Evolutionary conservation across 2,113 vertebrate species (phyloP).

Genomic region (Marcusenius ussheri): DNA sequence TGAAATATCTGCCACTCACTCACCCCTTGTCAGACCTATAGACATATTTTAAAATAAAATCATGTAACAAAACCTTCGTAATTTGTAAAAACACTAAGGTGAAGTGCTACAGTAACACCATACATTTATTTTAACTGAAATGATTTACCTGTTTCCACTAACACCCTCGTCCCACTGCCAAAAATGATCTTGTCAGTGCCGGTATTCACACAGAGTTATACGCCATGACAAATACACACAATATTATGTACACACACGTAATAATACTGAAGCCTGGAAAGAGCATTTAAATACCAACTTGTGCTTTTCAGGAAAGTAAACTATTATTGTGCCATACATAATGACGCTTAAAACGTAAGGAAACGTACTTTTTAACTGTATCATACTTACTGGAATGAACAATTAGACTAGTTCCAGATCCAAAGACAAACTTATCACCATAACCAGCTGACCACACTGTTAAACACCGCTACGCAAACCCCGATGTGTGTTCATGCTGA

Average conservation of each 20-base stretch:
- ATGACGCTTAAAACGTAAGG: not conserved
- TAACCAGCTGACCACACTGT: not conserved
- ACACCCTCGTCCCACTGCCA: conserved; percentile 29
- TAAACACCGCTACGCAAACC: not conserved
- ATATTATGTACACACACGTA: too few species aligned
- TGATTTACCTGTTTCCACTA: conserved; percentile 35
- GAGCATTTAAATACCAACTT: not conserved
- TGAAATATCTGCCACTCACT: not conserved
- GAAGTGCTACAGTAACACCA: not conserved
- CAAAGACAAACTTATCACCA: not conserved
- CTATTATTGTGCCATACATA: not conserved
- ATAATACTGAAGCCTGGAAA: not conserved
- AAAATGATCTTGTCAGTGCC: conserved; percentile 27
- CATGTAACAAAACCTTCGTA: not conserved
- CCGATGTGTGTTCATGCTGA: not conserved
- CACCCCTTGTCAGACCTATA: not conserved
- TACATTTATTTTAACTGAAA: not conserved
- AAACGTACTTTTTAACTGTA: not conserved
- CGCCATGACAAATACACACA: conserved; percentile 13
- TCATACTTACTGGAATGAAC: conserved; percentile 10
- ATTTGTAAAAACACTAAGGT: not conserved
- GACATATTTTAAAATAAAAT: not conserved
- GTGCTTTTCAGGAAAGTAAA: not conserved
- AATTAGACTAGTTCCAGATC: not conserved
- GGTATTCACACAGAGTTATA: conserved; percentile 30